Evolutionary conservation across 2,113 vertebrate genomes (phyloP).

Genomic region (Mionectes macconnelli): DNA sequence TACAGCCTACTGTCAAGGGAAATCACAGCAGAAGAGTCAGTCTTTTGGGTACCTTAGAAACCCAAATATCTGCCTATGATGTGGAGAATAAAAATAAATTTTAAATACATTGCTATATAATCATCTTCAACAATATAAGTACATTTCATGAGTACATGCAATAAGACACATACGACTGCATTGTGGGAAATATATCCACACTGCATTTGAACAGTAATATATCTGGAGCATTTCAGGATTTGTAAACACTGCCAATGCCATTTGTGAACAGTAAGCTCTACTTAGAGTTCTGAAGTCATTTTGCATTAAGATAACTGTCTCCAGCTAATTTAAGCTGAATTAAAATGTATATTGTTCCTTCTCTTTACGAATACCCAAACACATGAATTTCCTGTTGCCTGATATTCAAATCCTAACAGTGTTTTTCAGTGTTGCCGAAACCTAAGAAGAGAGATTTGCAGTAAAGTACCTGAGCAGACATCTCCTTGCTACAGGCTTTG

Average conservation of each 20-base stretch:
- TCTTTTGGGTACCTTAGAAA: not conserved
- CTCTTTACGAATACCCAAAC: not conserved
- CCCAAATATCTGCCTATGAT: not conserved
- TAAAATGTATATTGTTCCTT: not conserved
- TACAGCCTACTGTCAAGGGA: conserved; percentile 22
- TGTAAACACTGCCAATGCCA: not conserved
- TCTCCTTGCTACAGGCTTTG: not conserved
- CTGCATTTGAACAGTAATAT: not conserved
- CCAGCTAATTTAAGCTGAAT: not conserved
- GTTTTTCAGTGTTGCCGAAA: not conserved
- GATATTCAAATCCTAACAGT: not conserved
- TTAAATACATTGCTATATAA: not conserved
- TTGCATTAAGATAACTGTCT: not conserved
- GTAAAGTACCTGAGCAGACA: not conserved
- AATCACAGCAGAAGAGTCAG: not conserved
- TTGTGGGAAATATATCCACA: not conserved
- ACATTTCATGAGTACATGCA: not conserved
- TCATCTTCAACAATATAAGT: not conserved
- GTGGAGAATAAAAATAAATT: not conserved
- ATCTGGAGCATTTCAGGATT: not conserved
- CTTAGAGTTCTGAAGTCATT: not conserved
- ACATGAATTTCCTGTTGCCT: not conserved
- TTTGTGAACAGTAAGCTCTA: not conserved
- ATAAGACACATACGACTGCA: not conserved
- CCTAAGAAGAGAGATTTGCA: not conserved